Percentiles rank a stretch among this genome's conserved stretches.
These are phyloP conservation scores for Notamacropus eugenii DNA, from an alignment of 2,797 vertebrate genomes.

Conservation along the genomic window DNA sequence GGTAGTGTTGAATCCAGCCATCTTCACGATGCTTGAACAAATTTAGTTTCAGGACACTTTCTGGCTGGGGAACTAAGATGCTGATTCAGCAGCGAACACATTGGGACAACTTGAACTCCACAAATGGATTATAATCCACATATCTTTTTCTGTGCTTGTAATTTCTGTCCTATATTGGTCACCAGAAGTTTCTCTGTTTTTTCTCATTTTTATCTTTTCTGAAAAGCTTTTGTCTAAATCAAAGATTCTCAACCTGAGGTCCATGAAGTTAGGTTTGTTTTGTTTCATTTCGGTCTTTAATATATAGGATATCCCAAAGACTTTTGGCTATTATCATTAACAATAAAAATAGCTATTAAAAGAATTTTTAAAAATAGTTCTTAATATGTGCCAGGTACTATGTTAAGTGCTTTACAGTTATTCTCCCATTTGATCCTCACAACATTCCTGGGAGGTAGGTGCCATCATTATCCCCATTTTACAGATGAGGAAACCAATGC, in stretches of 20 bases:
- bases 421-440: neutral
- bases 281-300: neutral
- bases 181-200: neutral
- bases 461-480: neutral
- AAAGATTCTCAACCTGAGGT: neutral
- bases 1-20: neutral
- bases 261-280: neutral
- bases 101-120: neutral
- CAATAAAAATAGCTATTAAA: neutral
- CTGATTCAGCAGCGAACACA: neutral
- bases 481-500: neutral
- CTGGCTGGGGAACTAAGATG: neutral
- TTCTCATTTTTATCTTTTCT: neutral
- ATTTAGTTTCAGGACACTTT: neutral
- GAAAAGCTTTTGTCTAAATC: neutral
- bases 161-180: neutral
- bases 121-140: neutral
- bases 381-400: neutral
- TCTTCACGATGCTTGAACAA: neutral
- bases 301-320: neutral
- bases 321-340: neutral
- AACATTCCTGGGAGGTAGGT: neutral
- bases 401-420: neutral
- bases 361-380: no score
- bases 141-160: neutral